phyloP scores from a whole-genome alignment of 2,888 invertebrate species.

The Pandemis heparana region DNA sequence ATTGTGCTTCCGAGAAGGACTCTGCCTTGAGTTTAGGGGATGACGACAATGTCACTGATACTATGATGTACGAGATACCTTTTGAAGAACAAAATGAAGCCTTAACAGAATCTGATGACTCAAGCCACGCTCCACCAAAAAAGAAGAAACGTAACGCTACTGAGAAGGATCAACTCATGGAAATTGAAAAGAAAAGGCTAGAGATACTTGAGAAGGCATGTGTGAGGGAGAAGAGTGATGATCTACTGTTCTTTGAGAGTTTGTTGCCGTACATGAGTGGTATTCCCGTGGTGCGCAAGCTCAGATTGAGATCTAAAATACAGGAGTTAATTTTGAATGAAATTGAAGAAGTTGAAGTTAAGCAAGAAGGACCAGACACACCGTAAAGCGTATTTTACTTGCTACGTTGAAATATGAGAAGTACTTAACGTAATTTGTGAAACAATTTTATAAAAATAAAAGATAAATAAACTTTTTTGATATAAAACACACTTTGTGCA shows the following conservation, averaged over 20 bases:
- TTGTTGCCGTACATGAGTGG: constrained; percentile 50
- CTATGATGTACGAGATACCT: constrained; percentile 39
- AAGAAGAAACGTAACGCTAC: constrained; percentile 45
- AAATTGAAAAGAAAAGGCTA: constrained; percentile 38
- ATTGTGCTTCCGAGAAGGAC: constrained; percentile 27
- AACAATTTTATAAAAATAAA: too few relatives aligned
- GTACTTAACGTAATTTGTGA: too few relatives aligned
- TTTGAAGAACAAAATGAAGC: constrained; percentile 39
- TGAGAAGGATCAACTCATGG: constrained; percentile 40
- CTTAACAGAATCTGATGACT: constrained; percentile 41
- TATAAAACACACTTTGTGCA: too few relatives aligned
- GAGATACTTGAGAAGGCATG: constrained; percentile 46
- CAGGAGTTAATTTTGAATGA: constrained; percentile 52
- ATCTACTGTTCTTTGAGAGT: constrained; percentile 52
- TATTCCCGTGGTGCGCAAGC: constrained; percentile 49
- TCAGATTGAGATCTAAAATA: constrained; percentile 50
- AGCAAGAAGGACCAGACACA: constrained; percentile 41
- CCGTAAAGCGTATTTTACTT: neutral
- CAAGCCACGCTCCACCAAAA: constrained; percentile 40
- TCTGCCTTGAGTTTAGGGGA: constrained; percentile 37
- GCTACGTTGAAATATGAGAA: too few relatives aligned
- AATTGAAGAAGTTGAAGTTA: constrained; percentile 45
- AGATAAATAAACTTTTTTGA: too few relatives aligned
- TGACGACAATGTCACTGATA: constrained; percentile 44
- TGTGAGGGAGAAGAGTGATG: constrained; percentile 47